These are phyloP conservation scores for Mergus octosetaceus DNA, from an alignment of 2,797 vertebrate species.

Conservation along the genomic window DNA sequence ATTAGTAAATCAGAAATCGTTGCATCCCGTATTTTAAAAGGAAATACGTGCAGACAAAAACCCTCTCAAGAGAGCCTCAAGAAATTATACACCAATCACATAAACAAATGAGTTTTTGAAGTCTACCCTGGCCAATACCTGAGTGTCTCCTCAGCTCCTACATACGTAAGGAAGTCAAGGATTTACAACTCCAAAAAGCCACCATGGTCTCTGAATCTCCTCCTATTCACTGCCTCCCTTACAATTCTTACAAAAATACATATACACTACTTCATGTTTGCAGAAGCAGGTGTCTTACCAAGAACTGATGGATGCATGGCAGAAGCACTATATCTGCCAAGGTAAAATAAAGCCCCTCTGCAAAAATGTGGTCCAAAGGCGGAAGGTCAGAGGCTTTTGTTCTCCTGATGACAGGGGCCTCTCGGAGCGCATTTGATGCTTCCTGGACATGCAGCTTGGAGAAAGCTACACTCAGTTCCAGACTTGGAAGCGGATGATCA, in stretches of 20 bases:
- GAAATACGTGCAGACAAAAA: not conserved
- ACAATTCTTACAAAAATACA: not conserved
- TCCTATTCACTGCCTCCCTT: not conserved
- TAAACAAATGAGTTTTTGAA: not conserved
- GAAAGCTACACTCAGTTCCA: constrained; percentile 88
- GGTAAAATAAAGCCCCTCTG: constrained; percentile 96
- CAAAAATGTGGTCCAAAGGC: constrained; percentile 90
- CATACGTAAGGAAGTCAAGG: not conserved
- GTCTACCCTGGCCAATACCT: not conserved
- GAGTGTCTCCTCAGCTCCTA: not conserved
- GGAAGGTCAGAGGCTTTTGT: constrained; percentile 89
- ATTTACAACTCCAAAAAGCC: not conserved
- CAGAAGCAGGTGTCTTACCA: constrained; percentile 81
- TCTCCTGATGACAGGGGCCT: constrained; percentile 89
- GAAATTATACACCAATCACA: not conserved
- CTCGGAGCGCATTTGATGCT: constrained; percentile 76
- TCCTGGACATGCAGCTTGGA: constrained; percentile 83
- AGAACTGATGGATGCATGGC: constrained; percentile 91
- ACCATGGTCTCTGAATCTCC: not conserved
- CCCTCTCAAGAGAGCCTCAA: not conserved
- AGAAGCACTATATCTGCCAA: constrained; percentile 93
- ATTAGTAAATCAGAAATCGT: not conserved
- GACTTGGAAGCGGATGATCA: not conserved
- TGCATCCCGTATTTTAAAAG: not conserved
- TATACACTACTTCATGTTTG: not conserved